These are phyloP conservation scores for Rhynchonema sp. DNA, from an alignment of 2,888 invertebrate genomes.

Conservation along the genomic window DNA sequence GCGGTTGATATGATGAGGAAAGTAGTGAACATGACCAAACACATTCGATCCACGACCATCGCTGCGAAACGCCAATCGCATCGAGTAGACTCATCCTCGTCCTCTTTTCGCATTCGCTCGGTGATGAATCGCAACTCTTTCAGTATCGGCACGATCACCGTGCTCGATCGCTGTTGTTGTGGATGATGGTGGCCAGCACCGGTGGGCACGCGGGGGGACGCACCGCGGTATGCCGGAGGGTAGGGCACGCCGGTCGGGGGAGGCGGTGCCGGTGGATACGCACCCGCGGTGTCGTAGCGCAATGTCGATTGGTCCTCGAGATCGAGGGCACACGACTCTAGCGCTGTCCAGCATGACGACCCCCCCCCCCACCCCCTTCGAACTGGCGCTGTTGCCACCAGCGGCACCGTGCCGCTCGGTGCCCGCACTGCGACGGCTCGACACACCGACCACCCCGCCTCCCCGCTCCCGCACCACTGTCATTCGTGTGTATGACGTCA, in stretches of 20 bases:
- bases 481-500: background rate
- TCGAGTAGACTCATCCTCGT: background rate
- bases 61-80: constrained; percentile 94
- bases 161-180: background rate
- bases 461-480: background rate
- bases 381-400: too few relatives aligned
- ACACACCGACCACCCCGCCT: background rate
- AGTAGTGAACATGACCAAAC: constrained; percentile 79
- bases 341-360: too few relatives aligned
- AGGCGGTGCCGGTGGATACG: too few relatives aligned
- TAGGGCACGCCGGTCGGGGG: too few relatives aligned
- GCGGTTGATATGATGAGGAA: constrained; percentile 81
- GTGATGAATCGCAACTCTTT: background rate
- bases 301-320: too few relatives aligned
- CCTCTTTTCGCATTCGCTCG: background rate
- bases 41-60: constrained; percentile 92
- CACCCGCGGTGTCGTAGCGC: too few relatives aligned
- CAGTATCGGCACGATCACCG: too few relatives aligned
- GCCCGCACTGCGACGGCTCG: background rate
- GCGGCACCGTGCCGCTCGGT: too few relatives aligned
- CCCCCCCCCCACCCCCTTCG: too few relatives aligned
- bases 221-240: background rate
- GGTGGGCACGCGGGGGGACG: background rate
- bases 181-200: background rate
- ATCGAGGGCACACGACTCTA: too few relatives aligned